Conservation (phyloP, 2,888 invertebrate species). For the Anarsia innoxiella region DNA sequence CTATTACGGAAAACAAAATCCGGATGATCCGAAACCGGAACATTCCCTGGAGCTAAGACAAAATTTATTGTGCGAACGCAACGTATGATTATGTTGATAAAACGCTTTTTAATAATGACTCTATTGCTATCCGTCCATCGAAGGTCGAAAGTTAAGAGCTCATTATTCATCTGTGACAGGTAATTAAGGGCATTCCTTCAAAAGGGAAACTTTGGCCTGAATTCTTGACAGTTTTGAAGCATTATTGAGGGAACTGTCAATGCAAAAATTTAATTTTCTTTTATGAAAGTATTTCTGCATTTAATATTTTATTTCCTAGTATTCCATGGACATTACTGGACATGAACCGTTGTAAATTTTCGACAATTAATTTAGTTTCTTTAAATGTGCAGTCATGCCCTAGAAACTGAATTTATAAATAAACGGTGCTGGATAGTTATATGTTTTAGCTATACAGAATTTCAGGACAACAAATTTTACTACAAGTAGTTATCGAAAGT, state of each 20-base stretch:
- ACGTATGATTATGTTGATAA: constrained; percentile 20
- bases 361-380: no score
- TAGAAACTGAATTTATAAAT: no score
- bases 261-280: constrained; percentile 8
- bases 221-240: constrained; percentile 17
- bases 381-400: no score
- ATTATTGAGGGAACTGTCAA: constrained; percentile 10
- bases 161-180: constrained; percentile 31
- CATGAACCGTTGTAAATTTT: no score
- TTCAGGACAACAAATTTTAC: no score
- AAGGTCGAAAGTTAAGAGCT: constrained; percentile 25
- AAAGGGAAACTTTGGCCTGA: constrained; percentile 24
- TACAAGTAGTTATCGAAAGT: no score
- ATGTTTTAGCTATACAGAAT: no score
- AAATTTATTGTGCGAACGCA: constrained; percentile 8
- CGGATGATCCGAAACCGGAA: constrained; percentile 2
- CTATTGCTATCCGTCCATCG: constrained; percentile 17
- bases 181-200: constrained; percentile 31
- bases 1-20: constrained; percentile 1
- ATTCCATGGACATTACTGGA: no score
- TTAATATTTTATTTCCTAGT: no score
- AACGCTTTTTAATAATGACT: constrained; percentile 32
- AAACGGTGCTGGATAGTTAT: no score
- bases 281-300: no score
- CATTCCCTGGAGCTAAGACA: constrained; percentile 1